Base-by-base conservation (phyloP, 2,888 invertebrate genomes). In the Drosophila meridiana region DNA sequence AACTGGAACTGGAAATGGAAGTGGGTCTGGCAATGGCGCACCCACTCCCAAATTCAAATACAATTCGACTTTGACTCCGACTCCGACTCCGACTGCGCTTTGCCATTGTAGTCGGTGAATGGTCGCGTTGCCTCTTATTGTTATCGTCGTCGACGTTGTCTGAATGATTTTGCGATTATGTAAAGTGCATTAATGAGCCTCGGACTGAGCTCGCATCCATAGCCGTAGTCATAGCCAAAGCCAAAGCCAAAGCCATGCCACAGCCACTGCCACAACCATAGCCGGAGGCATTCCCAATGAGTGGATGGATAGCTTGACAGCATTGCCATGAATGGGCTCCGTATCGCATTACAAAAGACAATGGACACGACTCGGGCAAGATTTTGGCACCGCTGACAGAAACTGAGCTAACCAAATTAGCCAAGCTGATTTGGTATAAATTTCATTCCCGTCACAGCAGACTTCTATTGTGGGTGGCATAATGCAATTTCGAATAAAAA, bases 161-260 rank as follows among this genome's bases (percentile, higher is more conserved):
- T 90, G 90, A 87, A 87, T 87, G 91, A 91, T 76, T 88, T 80
- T 86, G 83, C 91, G 87, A 90, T 87, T 90, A 91, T 87, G 90
- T 72, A 90, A 87, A 87, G 73, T 87, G 91, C 90, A 90, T 87
- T 87, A 87, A 87, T 90, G 91, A 87, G 87, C 66, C 72, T 86
- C 80, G 86, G 87, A 87, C 88, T 57, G 55, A 69, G 55, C 71
- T 60, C 52, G 30, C 71, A 64, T 65, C 70, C 73, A 52, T 9
- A 30, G 28, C n/a, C 30, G 28, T 6, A 47, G 28, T 3, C 47
- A 28, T 11, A 38, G 38, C 38, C 38, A 38, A 9, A 36, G 11
- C 11, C 36, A 36, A 11, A 38, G 38, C 38, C 11, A 38, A 7
- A n/a, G 40, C 69, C 73, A 52, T 13, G 20, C 20, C 38, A 38